Evolutionary conservation across 2,888 invertebrate species (phyloP).

Genomic region (Antheraea yamamai): DNA sequence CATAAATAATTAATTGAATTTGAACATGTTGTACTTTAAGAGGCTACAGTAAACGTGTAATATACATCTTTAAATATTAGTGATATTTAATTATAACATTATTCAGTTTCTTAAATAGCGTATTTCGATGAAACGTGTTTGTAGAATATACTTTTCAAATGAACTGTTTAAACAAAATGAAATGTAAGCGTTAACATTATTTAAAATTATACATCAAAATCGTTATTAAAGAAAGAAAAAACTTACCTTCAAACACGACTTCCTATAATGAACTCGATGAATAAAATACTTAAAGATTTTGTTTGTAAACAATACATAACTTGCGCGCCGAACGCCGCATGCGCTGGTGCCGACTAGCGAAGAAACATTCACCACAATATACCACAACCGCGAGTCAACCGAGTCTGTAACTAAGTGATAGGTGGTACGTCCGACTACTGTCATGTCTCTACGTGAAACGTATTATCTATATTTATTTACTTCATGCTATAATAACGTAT

Average conservation of each 20-base stretch:
- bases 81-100: no score
- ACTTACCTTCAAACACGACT: neutral
- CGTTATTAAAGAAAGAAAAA: neutral
- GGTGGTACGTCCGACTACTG: neutral
- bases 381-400: constrained; percentile 1
- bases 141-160: neutral
- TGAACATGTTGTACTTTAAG: no score
- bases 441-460: neutral
- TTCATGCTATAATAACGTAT: neutral
- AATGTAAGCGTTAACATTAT: neutral
- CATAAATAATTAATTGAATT: no score
- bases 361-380: neutral
- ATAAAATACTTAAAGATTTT: neutral
- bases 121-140: neutral
- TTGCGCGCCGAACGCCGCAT: neutral
- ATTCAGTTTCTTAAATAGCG: neutral
- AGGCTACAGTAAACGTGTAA: no score
- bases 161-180: neutral
- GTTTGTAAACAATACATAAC: constrained; percentile 7
- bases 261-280: neutral
- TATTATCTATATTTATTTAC: neutral
- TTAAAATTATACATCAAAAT: neutral
- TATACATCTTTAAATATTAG: no score
- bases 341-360: neutral
- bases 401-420: neutral